These are phyloP conservation scores for Gryon sp. DNA, from an alignment of 1,140 invertebrate species.

Conservation along the genomic window DNA sequence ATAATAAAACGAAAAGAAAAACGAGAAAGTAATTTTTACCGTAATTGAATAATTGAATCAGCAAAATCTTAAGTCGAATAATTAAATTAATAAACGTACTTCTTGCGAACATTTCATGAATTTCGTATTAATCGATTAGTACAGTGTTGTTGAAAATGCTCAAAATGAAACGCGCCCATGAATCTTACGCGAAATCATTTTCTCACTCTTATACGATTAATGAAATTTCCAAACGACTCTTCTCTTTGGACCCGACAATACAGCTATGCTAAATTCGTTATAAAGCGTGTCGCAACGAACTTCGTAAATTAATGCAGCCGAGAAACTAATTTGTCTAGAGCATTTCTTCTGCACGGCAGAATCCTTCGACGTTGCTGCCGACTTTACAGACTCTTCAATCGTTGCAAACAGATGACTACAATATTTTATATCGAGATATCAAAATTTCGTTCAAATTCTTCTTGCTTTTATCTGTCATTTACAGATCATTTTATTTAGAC, in stretches of 20 bases:
- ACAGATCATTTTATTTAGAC: too few relatives aligned
- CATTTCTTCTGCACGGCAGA: conserved; percentile 39
- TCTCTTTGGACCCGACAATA: conserved; percentile 30
- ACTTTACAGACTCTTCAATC: conserved; percentile 29
- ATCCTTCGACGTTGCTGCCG: conserved; percentile 17
- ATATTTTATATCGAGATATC: conserved; percentile 33
- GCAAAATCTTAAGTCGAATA: too few relatives aligned
- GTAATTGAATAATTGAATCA: too few relatives aligned
- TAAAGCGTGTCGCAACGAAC: conserved; percentile 35
- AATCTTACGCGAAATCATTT: conserved; percentile 21
- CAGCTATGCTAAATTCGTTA: conserved; percentile 47
- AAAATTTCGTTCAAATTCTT: too few relatives aligned
- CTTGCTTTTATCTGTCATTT: too few relatives aligned
- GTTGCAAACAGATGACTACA: conserved; percentile 17
- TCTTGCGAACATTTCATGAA: too few relatives aligned
- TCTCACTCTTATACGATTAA: conserved; percentile 43
- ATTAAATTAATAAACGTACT: too few relatives aligned
- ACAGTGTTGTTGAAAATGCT: conserved; percentile 2
- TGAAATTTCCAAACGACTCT: conserved; percentile 53
- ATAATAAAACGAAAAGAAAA: too few relatives aligned
- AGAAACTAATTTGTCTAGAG: conserved; percentile 54
- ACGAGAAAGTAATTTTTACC: too few relatives aligned
- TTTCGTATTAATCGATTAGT: conserved; percentile 25
- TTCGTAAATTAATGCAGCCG: conserved; percentile 59
- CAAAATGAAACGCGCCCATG: conserved; percentile 7